Conservation (phyloP, 2,888 invertebrate genomes). For the Drosophila vallismaia region DNA sequence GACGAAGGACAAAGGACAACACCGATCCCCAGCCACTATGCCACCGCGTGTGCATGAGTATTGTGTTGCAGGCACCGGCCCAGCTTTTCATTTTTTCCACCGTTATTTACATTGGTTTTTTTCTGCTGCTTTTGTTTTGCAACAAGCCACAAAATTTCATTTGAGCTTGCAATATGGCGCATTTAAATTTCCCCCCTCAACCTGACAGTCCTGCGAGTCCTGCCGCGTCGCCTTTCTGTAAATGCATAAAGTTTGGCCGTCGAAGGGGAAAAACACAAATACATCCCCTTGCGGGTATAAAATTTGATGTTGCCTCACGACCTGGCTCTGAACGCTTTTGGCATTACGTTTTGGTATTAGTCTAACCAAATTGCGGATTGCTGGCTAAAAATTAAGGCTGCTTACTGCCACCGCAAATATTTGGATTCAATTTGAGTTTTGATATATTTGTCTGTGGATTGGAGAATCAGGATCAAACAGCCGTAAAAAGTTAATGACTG, state of each 20-base stretch:
- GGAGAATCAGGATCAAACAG: conserved; percentile 22
- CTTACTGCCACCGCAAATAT: conserved; percentile 58
- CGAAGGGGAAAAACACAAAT: conserved; percentile 12
- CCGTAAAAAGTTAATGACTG: conserved; percentile 72
- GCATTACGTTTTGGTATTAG: conserved; percentile 56
- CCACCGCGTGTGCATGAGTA: conserved; percentile 31
- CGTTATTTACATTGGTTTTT: conserved; percentile 11
- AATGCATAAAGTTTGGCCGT: conserved; percentile 38
- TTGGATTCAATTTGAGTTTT: conserved; percentile 59
- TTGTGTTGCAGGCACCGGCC: conserved; percentile 42
- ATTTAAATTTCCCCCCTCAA: conserved; percentile 55
- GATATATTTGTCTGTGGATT: conserved; percentile 30
- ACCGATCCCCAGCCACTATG: conserved; percentile 51
- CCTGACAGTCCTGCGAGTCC: too few relatives aligned
- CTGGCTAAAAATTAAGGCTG: conserved; percentile 32
- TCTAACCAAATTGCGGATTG: conserved; percentile 62
- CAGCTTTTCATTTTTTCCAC: conserved; percentile 25
- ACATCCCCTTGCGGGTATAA: conserved; percentile 46
- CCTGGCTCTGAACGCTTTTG: conserved; percentile 45
- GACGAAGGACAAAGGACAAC: conserved; percentile 34
- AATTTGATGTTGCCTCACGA: conserved; percentile 54
- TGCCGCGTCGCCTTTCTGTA: background rate
- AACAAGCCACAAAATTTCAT: conserved; percentile 76
- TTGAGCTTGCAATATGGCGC: conserved; percentile 72
- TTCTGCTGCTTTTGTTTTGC: conserved; percentile 48